Percentiles rank a stretch among this genome's conserved stretches.
Conservation (phyloP, 2,113 vertebrate species). For the Octodon degus region DNA sequence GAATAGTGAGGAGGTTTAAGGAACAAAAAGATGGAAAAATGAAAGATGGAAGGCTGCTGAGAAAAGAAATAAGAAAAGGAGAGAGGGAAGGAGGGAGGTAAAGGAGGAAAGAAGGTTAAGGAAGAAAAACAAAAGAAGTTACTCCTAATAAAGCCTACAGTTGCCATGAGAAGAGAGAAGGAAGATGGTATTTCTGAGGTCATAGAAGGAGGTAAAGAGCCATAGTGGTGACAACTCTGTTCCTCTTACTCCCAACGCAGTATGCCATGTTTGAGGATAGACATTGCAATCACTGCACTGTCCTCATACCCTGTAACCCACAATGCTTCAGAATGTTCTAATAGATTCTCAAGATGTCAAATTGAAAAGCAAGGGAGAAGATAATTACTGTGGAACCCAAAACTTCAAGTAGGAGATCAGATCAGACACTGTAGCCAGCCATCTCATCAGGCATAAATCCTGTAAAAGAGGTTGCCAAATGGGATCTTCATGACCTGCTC, state of each 20-base stretch:
- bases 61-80: background rate
- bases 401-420: background rate
- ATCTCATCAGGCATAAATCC: background rate
- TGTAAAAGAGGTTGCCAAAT: background rate
- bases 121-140: background rate
- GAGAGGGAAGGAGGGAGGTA: rapidly evolving
- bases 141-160: background rate
- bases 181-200: background rate
- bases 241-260: background rate
- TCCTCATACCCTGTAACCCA: background rate
- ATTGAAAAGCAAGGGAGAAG: background rate
- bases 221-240: background rate
- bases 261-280: background rate
- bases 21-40: background rate
- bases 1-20: too few species aligned
- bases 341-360: background rate
- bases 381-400: background rate
- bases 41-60: too few species aligned
- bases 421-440: background rate
- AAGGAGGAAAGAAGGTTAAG: background rate
- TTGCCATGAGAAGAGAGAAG: background rate
- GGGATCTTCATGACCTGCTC: background rate
- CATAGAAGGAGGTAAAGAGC: background rate
- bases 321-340: background rate
- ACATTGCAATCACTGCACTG: background rate